Percentiles rank a stretch among this genome's conserved stretches.
phyloP scores from a whole-genome alignment of 2,888 invertebrate genomes.

The Melikaiella ostensackeni region DNA sequence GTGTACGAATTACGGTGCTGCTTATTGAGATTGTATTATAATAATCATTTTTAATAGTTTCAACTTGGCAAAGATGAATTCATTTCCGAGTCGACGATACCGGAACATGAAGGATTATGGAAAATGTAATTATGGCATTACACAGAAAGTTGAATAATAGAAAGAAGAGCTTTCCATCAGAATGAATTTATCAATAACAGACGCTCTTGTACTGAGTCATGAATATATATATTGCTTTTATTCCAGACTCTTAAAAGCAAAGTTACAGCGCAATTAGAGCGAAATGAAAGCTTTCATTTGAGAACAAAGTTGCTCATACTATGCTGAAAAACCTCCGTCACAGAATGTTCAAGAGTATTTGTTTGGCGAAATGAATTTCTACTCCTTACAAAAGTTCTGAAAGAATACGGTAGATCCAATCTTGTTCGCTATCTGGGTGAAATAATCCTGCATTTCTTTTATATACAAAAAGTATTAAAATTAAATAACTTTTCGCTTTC shows the following conservation, averaged over 20 bases:
- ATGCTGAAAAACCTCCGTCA: not conserved
- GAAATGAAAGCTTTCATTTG: not conserved
- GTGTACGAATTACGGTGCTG: not conserved
- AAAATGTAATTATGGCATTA: not conserved
- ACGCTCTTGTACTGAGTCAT: not conserved
- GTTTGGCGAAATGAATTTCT: not conserved
- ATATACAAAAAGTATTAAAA: not conserved
- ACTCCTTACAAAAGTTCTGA: not conserved
- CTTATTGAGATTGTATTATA: too few relatives aligned
- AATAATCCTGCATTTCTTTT: not conserved
- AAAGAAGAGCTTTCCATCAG: not conserved
- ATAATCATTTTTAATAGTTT: too few relatives aligned
- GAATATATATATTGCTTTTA: not conserved
- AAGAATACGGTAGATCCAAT: not conserved
- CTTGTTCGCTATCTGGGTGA: not conserved
- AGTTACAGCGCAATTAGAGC: constrained; percentile 1
- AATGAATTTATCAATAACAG: not conserved
- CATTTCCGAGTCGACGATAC: not conserved
- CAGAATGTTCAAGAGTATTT: not conserved
- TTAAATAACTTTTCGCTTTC: too few relatives aligned
- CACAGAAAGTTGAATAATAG: constrained; percentile 1
- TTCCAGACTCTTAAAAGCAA: not conserved
- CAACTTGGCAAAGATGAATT: not conserved
- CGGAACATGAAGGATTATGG: not conserved
- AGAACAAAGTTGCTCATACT: not conserved